Conservation (phyloP, 2,888 invertebrate genomes). For the Athalia circularis region DNA sequence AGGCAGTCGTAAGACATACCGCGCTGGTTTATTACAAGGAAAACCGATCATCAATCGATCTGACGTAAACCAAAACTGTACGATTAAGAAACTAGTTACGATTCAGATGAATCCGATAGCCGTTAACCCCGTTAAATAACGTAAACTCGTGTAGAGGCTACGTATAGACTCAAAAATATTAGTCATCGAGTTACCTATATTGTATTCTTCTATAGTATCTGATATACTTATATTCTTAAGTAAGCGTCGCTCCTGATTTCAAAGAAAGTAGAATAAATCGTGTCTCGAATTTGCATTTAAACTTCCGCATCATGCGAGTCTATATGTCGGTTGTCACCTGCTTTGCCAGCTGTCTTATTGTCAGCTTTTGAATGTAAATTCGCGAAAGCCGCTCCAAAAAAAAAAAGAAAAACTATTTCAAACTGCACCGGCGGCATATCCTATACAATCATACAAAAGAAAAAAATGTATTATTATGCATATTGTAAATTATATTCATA, state of each 20-base stretch:
- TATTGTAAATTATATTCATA: no score
- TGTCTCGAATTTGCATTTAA: conserved; percentile 3
- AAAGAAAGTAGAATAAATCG: conserved; percentile 30
- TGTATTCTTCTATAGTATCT: not conserved
- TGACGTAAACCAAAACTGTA: not conserved
- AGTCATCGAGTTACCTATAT: no score
- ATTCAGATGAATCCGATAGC: no score
- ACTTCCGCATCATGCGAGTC: conserved; percentile 11
- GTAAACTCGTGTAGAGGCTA: not conserved
- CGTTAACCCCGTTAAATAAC: not conserved
- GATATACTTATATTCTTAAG: not conserved
- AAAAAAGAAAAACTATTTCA: not conserved
- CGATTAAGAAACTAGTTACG: no score
- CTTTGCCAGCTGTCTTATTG: not conserved
- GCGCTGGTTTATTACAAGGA: not conserved
- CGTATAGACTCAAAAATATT: not conserved
- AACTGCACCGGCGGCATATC: no score
- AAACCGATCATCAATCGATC: conserved; percentile 2
- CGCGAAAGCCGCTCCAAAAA: not conserved
- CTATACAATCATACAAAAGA: not conserved
- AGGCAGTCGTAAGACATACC: conserved; percentile 34
- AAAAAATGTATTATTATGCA: not conserved
- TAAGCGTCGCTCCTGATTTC: conserved; percentile 5
- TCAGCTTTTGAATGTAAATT: conserved; percentile 16
- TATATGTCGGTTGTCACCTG: conserved; percentile 8